These are phyloP conservation scores for Andrena hattorfiana DNA, from an alignment of 2,888 invertebrate genomes.

Conservation along the genomic window DNA sequence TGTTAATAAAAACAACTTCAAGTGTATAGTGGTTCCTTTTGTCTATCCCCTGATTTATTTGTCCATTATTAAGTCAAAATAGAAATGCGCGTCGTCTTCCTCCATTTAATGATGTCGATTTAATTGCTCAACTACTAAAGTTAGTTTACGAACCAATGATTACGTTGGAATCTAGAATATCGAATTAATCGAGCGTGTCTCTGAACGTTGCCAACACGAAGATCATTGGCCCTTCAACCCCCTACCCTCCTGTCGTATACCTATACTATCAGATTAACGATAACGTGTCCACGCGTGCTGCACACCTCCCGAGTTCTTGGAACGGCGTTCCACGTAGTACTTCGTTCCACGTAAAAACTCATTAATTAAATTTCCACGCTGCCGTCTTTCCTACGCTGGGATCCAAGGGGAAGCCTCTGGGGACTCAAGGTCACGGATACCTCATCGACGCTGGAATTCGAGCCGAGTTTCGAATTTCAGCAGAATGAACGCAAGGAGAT, in stretches of 20 bases:
- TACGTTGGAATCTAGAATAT: background rate
- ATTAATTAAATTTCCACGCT: constrained; percentile 62
- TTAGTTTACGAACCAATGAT: background rate
- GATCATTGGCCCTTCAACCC: constrained; percentile 24
- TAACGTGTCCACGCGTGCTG: constrained; percentile 30
- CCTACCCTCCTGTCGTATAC: background rate
- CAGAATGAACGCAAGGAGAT: constrained; percentile 45
- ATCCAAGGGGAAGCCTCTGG: constrained; percentile 59
- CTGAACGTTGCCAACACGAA: background rate
- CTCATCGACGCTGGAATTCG: constrained; percentile 60
- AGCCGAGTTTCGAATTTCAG: constrained; percentile 69
- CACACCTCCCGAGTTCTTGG: constrained; percentile 36
- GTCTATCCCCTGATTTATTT: too few relatives aligned
- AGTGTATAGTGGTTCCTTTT: too few relatives aligned
- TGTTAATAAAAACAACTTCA: background rate
- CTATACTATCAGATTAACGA: constrained; percentile 38
- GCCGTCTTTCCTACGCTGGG: constrained; percentile 41
- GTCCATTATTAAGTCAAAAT: too few relatives aligned
- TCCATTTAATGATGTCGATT: too few relatives aligned
- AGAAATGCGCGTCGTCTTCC: too few relatives aligned
- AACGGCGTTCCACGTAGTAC: constrained; percentile 51
- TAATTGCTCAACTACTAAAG: too few relatives aligned
- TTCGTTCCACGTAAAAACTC: constrained; percentile 60
- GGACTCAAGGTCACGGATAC: constrained; percentile 64
- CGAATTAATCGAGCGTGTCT: constrained; percentile 15